Evolutionary conservation across 2,888 invertebrate genomes (phyloP).

Genomic region (Cerastis leucographa): DNA sequence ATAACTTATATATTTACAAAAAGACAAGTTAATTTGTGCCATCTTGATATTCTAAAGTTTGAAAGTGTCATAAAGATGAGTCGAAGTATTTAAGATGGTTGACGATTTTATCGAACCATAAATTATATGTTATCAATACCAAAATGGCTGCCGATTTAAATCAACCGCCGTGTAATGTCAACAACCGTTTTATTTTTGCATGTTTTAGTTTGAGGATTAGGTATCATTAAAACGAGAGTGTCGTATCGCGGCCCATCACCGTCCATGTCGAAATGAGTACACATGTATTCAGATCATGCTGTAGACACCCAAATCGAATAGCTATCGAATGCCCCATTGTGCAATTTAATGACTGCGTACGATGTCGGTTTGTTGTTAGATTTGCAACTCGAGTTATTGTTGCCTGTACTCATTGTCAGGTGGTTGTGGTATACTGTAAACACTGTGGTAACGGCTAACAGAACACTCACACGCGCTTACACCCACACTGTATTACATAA

Average conservation of each 20-base stretch:
- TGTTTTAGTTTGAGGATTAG: constrained; percentile 37
- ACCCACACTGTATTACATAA: constrained; percentile 15
- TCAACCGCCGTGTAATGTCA: not conserved
- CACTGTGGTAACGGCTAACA: constrained; percentile 45
- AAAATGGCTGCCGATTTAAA: constrained; percentile 7
- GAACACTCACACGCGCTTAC: constrained; percentile 15
- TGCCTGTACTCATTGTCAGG: constrained; percentile 64
- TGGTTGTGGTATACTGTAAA: constrained; percentile 59
- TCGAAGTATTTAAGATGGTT: not conserved
- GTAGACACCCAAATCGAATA: constrained; percentile 80
- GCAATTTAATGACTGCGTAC: constrained; percentile 79
- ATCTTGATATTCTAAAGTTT: constrained; percentile 4
- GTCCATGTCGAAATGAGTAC: constrained; percentile 73
- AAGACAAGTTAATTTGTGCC: not conserved
- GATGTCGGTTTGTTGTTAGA: constrained; percentile 72
- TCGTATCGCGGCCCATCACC: constrained; percentile 25
- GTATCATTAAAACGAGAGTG: constrained; percentile 53
- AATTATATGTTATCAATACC: constrained; percentile 8
- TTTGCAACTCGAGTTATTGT: constrained; percentile 73
- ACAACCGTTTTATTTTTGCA: not conserved
- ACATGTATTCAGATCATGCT: constrained; percentile 77
- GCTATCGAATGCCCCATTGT: constrained; percentile 84
- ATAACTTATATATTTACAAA: too few relatives aligned
- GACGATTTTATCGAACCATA: not conserved
- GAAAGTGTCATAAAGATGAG: not conserved